phyloP scores from a whole-genome alignment of 2,797 vertebrate genomes.

The Hippopotamyrus pictus region DNA sequence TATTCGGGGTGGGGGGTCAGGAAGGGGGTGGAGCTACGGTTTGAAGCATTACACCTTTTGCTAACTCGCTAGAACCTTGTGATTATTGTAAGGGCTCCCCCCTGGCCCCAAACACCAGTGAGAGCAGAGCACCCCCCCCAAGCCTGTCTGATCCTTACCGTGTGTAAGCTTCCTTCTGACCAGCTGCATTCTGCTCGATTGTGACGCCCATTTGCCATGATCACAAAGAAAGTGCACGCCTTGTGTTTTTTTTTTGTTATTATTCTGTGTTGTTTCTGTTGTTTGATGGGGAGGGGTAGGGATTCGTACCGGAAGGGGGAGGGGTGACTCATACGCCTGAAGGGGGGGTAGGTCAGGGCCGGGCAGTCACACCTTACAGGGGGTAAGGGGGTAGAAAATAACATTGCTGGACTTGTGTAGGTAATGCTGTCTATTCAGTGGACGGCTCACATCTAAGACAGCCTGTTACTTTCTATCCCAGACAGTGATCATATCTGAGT shows the following conservation, averaged over 20 bases:
- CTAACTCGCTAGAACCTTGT: not conserved
- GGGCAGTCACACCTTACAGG: not conserved
- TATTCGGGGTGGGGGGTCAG: not conserved
- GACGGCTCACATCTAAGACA: not conserved
- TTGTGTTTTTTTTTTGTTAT: slow-evolving; percentile 46
- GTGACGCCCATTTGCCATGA: slow-evolving; percentile 19
- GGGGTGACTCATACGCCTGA: not conserved
- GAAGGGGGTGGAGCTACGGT: not conserved
- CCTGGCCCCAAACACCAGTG: not conserved
- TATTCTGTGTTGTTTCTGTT: slow-evolving; percentile 30
- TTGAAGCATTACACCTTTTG: not conserved
- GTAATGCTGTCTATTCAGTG: not conserved
- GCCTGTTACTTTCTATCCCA: not conserved
- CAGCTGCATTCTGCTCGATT: not conserved
- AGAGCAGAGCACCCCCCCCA: not conserved
- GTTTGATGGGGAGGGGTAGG: not conserved
- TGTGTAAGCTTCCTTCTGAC: not conserved
- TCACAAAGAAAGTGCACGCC: slow-evolving; percentile 53
- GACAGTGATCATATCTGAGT: not conserved
- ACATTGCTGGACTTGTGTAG: not conserved
- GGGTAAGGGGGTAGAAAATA: not conserved
- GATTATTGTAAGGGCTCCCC: not conserved
- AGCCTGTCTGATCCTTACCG: not conserved
- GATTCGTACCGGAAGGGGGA: slow-evolving; percentile 51
- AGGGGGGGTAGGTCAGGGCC: not conserved